Evolutionary conservation across 2,797 vertebrate genomes (phyloP).

Genomic region (Oreochromis mossambicus): DNA sequence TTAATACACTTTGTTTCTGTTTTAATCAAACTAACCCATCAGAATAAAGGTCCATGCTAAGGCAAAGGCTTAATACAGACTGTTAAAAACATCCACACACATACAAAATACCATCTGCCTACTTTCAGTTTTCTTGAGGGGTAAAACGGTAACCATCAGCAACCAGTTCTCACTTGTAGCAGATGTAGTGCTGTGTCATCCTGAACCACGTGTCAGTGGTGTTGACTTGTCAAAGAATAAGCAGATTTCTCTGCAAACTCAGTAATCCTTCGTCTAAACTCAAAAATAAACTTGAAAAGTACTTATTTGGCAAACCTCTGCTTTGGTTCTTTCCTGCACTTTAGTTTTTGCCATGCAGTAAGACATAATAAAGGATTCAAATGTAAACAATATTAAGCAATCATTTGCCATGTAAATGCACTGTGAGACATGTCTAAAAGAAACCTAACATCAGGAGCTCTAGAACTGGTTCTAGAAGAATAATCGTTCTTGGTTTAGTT

Average conservation of each 20-base stretch:
- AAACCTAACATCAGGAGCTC: neutral
- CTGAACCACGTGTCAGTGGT: neutral
- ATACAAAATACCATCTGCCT: constrained; percentile 2
- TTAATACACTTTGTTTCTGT: neutral
- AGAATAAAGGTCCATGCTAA: constrained; percentile 38
- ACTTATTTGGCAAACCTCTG: neutral
- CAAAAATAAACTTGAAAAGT: neutral
- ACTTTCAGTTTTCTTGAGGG: neutral
- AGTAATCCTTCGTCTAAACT: constrained; percentile 31
- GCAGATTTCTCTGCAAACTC: neutral
- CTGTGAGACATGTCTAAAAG: constrained; percentile 13
- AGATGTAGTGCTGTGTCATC: neutral
- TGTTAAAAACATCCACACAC: constrained; percentile 11
- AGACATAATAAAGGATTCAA: constrained; percentile 4
- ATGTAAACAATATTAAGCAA: constrained; percentile 39
- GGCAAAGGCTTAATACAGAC: constrained; percentile 26
- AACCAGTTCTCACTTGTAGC: neutral
- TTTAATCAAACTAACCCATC: constrained; percentile 17
- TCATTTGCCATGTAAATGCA: constrained; percentile 69
- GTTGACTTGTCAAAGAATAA: neutral
- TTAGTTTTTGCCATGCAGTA: neutral
- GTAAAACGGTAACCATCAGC: neutral
- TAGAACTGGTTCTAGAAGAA: neutral
- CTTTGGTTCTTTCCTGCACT: neutral
- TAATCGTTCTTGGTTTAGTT: neutral